Percentiles rank a stretch among this genome's conserved stretches.
phyloP scores from a whole-genome alignment of 1,140 invertebrate species.

The Drosophila melanica region DNA sequence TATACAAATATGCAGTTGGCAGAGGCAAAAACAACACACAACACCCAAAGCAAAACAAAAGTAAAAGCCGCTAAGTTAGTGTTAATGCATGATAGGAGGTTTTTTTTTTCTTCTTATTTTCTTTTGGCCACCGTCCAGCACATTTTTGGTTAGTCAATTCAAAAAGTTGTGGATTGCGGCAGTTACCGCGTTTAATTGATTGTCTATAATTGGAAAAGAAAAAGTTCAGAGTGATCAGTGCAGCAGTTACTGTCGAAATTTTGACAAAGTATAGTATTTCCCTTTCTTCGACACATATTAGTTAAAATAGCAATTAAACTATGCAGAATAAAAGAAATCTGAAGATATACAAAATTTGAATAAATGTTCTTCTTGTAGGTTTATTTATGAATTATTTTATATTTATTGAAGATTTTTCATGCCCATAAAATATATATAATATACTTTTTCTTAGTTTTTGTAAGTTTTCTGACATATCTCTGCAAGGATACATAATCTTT shows the following conservation, averaged over 20 bases:
- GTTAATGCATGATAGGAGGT: conserved; percentile 61
- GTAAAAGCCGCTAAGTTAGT: conserved; percentile 77
- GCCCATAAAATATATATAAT: too few relatives aligned
- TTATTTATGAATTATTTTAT: too few relatives aligned
- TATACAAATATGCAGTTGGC: conserved; percentile 73
- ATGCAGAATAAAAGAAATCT: too few relatives aligned
- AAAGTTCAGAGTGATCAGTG: background rate
- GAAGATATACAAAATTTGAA: too few relatives aligned
- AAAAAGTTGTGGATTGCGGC: conserved; percentile 27
- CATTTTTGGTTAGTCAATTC: conserved; percentile 12
- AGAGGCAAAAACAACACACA: conserved; percentile 35
- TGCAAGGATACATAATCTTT: too few relatives aligned
- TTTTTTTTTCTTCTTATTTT: conserved; percentile 21
- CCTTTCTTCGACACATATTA: too few relatives aligned
- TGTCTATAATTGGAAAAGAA: conserved; percentile 20
- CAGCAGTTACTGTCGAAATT: background rate
- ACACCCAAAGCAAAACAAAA: conserved; percentile 60
- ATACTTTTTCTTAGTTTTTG: too few relatives aligned
- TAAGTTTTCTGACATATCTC: too few relatives aligned
- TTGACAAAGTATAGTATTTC: background rate
- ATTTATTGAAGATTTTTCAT: too few relatives aligned
- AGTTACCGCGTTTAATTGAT: conserved; percentile 45
- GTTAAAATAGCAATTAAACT: too few relatives aligned
- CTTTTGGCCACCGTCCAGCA: conserved; percentile 33
- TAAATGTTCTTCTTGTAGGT: too few relatives aligned